Percentiles rank a stretch among this genome's conserved stretches.
These are phyloP conservation scores for Anser brachyrhynchus DNA, from an alignment of 2,113 vertebrate species.

Conservation along the genomic window DNA sequence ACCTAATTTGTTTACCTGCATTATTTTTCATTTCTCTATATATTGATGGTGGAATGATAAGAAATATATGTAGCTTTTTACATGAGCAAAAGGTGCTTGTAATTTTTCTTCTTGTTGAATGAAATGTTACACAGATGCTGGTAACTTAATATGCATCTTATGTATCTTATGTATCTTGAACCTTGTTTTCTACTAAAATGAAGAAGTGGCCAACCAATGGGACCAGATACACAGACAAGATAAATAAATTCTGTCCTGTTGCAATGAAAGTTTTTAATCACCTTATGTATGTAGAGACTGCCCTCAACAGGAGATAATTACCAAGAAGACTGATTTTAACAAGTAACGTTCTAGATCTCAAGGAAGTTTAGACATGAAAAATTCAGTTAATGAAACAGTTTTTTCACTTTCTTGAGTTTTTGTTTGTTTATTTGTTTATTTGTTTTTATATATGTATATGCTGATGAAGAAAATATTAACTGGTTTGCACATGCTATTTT, in stretches of 20 bases:
- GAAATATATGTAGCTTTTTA: neutral
- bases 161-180: neutral
- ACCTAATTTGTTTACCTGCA: neutral
- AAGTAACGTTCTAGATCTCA: neutral
- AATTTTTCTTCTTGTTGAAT: neutral
- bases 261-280: neutral
- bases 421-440: neutral
- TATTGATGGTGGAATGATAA: neutral
- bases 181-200: neutral
- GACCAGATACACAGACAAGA: neutral
- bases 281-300: neutral
- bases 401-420: neutral
- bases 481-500: neutral
- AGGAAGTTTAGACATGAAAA: neutral
- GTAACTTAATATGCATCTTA: neutral
- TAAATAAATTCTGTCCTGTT: neutral
- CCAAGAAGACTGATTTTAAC: neutral
- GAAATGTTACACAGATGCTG: neutral
- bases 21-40: neutral
- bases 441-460: neutral
- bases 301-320: constrained; percentile 11
- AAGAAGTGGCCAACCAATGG: neutral
- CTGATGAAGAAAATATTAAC: neutral
- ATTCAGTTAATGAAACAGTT: neutral
- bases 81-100: neutral